Base-by-base conservation (phyloP, 1,140 invertebrate genomes). In the Ceratosolen solmsi region DNA sequence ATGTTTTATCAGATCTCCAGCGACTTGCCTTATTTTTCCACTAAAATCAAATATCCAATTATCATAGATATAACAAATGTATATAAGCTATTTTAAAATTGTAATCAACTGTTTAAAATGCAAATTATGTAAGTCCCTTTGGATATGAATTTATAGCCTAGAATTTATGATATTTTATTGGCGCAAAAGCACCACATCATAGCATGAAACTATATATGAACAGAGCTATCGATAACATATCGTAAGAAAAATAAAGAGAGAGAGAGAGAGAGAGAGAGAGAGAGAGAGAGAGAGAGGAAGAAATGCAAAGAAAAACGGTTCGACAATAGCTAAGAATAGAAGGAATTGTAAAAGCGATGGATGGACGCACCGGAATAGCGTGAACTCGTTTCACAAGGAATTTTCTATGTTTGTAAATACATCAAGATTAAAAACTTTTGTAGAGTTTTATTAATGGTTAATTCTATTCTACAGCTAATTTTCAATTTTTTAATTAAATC, bases 111-210 rank as follows among this genome's bases (percentile, higher is more conserved):
- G 70, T 17, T 20, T 4, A 49, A 58, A 74, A 54, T 58, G 51
- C 56, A 74, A 58, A 58, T 74, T 38, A 56, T 20, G 11, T 5
- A 30, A 58, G 8, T 58, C 1, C 22, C 22, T 5, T 36, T 2
- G 2, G 4, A 13, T 65, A 27, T 1, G 8, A 11, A 3, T 20
- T 72, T 49, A 13, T 25, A 33, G 13, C 22, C 20, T 7, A n/a
- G 30, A 74, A 74, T 56, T 56, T 74, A 58, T n/a, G 51, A 74
- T 54, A 51, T 58, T 74, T 25, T 36, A 68, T 70, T n/a, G n/a
- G 9, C 25, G 17, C 30, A 7, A 36, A 33, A 33, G 30, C 8
- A 70, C n/a, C 22, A 7, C 36, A 70, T 41, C 7, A 13, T 41
- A 1, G 30, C n/a, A 30, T 51, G 20, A 72, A 51, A 72, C 41